Conservation (phyloP, 2,797 vertebrate genomes). For the Coregonus suidteri region DNA sequence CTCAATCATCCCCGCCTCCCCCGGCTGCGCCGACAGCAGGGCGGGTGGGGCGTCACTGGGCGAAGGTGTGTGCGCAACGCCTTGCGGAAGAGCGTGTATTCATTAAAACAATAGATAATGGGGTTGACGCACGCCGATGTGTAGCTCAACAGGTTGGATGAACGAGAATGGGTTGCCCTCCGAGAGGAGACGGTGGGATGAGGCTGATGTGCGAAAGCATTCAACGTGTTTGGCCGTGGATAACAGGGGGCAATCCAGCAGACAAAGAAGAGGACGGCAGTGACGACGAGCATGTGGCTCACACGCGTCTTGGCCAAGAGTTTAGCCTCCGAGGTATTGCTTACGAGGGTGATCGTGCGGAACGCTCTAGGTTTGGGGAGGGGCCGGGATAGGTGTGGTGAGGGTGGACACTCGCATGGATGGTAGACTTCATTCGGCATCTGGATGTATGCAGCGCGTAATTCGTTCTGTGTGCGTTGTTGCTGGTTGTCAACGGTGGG, state of each 20-base stretch:
- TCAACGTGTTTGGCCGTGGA: constrained; percentile 91
- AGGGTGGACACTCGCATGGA: constrained; percentile 83
- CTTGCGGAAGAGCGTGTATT: constrained; percentile 90
- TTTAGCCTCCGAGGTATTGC: constrained; percentile 84
- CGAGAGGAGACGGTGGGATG: constrained; percentile 76
- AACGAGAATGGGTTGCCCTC: constrained; percentile 93
- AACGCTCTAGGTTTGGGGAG: constrained; percentile 13
- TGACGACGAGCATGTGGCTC: constrained; percentile 92
- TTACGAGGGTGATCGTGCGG: constrained; percentile 70
- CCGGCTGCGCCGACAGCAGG: constrained; percentile 58
- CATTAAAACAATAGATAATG: constrained; percentile 97
- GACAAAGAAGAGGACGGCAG: constrained; percentile 90
- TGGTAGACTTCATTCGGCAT: constrained; percentile 73
- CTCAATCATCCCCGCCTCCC: constrained; percentile 56
- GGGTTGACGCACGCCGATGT: constrained; percentile 89
- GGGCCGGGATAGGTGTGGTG: constrained; percentile 45
- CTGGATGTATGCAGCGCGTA: constrained; percentile 91
- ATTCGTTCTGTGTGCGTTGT: constrained; percentile 83
- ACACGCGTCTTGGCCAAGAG: constrained; percentile 89
- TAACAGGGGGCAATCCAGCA: constrained; percentile 95
- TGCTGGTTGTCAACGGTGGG: background rate
- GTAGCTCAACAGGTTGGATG: constrained; percentile 92
- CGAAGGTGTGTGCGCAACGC: constrained; percentile 83
- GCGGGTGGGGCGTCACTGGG: constrained; percentile 72
- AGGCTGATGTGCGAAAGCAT: constrained; percentile 80